Conservation (phyloP, 2,888 invertebrate species). For the Aproaerema taeniolella region DNA sequence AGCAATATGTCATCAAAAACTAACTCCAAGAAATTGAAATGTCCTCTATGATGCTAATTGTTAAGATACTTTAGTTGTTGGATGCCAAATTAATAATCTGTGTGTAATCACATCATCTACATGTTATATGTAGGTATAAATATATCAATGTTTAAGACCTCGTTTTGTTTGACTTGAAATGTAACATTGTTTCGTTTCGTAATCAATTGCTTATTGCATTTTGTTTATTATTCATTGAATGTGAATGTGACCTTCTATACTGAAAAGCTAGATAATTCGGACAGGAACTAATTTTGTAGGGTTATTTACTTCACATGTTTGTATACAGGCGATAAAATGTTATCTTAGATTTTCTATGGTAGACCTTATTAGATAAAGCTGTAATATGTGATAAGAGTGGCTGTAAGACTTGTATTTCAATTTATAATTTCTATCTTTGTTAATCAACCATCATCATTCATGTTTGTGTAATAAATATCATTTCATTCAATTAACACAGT, state of each 20-base stretch:
- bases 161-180: constrained; percentile 46
- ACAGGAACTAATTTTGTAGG: constrained; percentile 55
- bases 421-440: constrained; percentile 46
- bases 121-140: not conserved
- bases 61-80: constrained; percentile 60
- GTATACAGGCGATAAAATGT: constrained; percentile 62
- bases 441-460: constrained; percentile 28
- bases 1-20: no score
- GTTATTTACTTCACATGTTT: constrained; percentile 58
- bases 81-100: constrained; percentile 69
- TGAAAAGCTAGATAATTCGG: constrained; percentile 44
- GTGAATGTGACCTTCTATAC: constrained; percentile 53
- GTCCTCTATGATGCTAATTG: constrained; percentile 50
- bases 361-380: constrained; percentile 64
- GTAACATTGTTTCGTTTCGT: constrained; percentile 35
- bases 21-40: no score
- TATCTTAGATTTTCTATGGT: constrained; percentile 75
- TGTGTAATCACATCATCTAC: constrained; percentile 33
- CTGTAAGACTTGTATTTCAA: constrained; percentile 62
- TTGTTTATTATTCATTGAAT: constrained; percentile 35
- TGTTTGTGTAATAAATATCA: no score
- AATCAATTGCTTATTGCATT: constrained; percentile 50
- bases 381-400: constrained; percentile 76
- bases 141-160: not conserved
- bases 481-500: constrained; percentile 1